Conservation (phyloP, 2,888 invertebrate genomes). For the Tetrapedia diversipes region DNA sequence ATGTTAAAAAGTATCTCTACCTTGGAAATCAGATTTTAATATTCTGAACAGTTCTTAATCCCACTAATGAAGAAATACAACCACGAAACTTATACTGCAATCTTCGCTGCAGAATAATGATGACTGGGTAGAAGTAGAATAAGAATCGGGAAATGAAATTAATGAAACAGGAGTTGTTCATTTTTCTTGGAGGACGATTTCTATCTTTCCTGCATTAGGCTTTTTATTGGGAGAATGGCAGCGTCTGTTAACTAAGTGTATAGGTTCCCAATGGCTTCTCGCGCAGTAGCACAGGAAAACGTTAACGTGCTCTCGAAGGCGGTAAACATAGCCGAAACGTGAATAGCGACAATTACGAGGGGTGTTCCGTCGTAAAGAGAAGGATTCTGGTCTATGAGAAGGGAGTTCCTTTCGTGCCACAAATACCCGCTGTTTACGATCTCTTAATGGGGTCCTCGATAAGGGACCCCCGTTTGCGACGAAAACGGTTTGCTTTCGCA, state of each 20-base stretch:
- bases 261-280: neutral
- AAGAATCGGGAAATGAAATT: no score
- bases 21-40: no score
- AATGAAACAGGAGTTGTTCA: no score
- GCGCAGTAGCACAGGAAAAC: neutral
- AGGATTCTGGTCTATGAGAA: constrained; percentile 8
- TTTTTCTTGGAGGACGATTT: no score
- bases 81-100: no score
- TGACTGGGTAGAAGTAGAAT: no score
- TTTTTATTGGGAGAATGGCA: no score
- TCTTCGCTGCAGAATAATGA: no score
- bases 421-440: constrained; percentile 18
- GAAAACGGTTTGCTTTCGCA: neutral
- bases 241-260: neutral
- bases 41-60: no score
- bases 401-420: constrained; percentile 10
- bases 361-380: constrained; percentile 12
- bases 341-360: constrained; percentile 22
- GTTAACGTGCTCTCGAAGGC: neutral
- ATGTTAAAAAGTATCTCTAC: no score
- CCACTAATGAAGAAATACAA: no score
- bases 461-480: neutral
- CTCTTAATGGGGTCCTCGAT: constrained; percentile 19
- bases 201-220: no score
- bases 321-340: neutral